A percentile compares a stretch with the other conserved stretches of the same genome.
Conservation (phyloP, 2,797 vertebrate genomes). For the Cyprinodon diabolis region DNA sequence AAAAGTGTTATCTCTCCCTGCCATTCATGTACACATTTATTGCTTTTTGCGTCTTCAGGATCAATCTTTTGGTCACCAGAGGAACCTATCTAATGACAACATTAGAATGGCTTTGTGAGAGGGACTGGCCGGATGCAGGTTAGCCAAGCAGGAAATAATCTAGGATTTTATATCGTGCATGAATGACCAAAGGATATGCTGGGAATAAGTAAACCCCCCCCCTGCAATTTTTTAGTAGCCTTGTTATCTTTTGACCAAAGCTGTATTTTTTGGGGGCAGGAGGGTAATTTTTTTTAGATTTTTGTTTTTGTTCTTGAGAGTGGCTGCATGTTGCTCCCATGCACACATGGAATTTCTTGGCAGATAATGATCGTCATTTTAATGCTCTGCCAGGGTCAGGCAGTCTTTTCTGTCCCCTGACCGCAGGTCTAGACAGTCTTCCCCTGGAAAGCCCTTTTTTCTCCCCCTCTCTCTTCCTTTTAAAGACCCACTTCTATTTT, state of each 20-base stretch:
- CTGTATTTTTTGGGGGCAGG: slow-evolving; percentile 41
- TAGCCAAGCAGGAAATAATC: slow-evolving; percentile 88
- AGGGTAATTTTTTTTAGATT: slow-evolving; percentile 49
- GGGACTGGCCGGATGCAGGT: slow-evolving; percentile 81
- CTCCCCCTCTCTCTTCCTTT: slow-evolving; percentile 54
- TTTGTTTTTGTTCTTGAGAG: slow-evolving; percentile 20
- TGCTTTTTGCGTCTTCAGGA: slow-evolving; percentile 80
- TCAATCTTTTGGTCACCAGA: slow-evolving; percentile 86
- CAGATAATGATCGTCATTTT: slow-evolving; percentile 79
- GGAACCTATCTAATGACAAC: slow-evolving; percentile 87
- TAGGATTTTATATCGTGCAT: slow-evolving; percentile 86
- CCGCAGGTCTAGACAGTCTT: slow-evolving; percentile 75
- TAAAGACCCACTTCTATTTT: slow-evolving; percentile 72
- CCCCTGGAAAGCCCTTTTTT: slow-evolving; percentile 57
- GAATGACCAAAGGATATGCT: slow-evolving; percentile 82
- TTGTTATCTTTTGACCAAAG: slow-evolving; percentile 74
- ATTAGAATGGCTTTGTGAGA: slow-evolving; percentile 86
- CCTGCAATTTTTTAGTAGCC: slow-evolving; percentile 65
- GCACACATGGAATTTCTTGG: slow-evolving; percentile 71
- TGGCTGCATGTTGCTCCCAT: slow-evolving; percentile 31
- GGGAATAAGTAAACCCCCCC: slow-evolving; percentile 82
- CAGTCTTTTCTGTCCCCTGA: slow-evolving; percentile 75
- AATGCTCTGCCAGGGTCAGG: slow-evolving; percentile 78
- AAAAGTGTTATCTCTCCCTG: slow-evolving; percentile 79
- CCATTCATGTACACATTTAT: slow-evolving; percentile 84